These are phyloP conservation scores for Carettochelys insculpta DNA, from an alignment of 2,113 vertebrate genomes.

Conservation along the genomic window DNA sequence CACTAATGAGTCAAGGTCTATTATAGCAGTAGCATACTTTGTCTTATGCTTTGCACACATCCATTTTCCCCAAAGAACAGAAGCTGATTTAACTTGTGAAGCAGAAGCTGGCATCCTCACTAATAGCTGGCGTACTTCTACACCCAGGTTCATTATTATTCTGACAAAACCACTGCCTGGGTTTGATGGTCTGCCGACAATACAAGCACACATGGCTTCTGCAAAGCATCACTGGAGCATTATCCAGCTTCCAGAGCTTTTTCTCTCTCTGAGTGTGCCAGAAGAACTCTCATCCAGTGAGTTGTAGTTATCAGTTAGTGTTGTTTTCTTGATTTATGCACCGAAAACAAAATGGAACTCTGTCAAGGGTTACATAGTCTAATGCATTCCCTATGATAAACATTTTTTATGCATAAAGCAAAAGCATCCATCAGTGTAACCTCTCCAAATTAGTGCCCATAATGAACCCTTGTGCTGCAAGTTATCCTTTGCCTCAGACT, in stretches of 20 bases:
- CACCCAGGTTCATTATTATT: slow-evolving; percentile 30
- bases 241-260: slow-evolving; percentile 21
- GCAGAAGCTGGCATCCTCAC: slow-evolving; percentile 23
- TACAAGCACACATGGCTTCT: slow-evolving; percentile 47
- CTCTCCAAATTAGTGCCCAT: background rate
- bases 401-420: background rate
- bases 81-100: slow-evolving; percentile 26
- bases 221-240: slow-evolving; percentile 35
- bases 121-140: slow-evolving; percentile 10
- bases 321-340: background rate
- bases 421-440: background rate
- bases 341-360: background rate
- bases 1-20: background rate
- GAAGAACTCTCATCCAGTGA: slow-evolving; percentile 27
- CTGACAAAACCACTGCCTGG: slow-evolving; percentile 12
- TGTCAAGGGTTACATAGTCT: background rate
- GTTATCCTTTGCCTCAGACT: background rate
- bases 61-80: background rate
- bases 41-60: background rate
- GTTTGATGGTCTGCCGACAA: slow-evolving; percentile 77
- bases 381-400: background rate
- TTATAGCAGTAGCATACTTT: background rate
- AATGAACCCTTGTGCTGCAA: background rate
- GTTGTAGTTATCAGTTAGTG: background rate
- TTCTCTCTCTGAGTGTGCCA: slow-evolving; percentile 15